phyloP scores from a whole-genome alignment of 2,888 invertebrate genomes.

The Argyra leucocephala region DNA sequence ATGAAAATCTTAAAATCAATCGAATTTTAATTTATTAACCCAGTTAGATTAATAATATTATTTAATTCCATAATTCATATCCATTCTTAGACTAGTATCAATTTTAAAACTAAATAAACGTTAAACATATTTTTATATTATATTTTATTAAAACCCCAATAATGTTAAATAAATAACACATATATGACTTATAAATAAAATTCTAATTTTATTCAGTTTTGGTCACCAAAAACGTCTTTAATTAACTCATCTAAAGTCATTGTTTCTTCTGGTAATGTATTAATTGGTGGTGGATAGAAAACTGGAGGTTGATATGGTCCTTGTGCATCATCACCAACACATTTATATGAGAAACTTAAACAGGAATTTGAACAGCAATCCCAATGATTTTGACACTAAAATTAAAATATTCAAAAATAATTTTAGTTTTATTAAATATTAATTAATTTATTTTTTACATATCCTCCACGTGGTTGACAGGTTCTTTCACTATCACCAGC shows the following conservation, averaged over 20 bases:
- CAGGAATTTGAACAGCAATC: conserved; percentile 40
- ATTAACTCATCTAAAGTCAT: background rate
- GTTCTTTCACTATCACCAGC: background rate
- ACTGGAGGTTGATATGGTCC: background rate
- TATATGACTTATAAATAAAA: too few species aligned
- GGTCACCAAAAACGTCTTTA: background rate
- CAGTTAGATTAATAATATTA: too few species aligned
- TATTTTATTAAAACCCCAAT: too few species aligned
- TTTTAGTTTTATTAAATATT: background rate
- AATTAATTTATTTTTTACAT: background rate
- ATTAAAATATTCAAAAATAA: background rate
- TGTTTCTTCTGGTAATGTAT: background rate
- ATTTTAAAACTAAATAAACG: too few species aligned
- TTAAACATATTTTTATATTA: too few species aligned
- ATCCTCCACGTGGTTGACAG: background rate
- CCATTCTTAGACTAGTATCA: too few species aligned
- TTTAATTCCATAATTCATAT: too few species aligned
- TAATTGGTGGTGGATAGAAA: background rate
- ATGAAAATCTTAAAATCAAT: too few species aligned
- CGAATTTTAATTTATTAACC: too few species aligned
- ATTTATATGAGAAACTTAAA: conserved; percentile 32
- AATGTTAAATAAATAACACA: too few species aligned
- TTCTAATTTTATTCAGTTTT: too few species aligned
- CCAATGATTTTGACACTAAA: conserved; percentile 35
- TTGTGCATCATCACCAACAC: conserved; percentile 24